phyloP scores from a whole-genome alignment of 1,140 invertebrate genomes.

The Phthorimaea operculella region DNA sequence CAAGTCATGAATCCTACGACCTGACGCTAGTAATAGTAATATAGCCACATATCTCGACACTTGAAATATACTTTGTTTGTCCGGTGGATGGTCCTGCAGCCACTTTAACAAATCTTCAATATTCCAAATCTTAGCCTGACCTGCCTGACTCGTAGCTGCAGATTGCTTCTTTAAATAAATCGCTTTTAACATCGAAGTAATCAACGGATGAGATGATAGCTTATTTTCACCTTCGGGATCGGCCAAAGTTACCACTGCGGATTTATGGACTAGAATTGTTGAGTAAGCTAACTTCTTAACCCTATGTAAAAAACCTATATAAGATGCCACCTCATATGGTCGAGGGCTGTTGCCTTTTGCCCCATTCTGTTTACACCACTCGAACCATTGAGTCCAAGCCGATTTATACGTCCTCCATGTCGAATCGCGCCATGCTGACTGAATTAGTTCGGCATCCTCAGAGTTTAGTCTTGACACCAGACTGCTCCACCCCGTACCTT shows the following conservation, averaged over 20 bases:
- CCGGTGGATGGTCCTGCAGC: background rate
- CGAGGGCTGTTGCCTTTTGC: too few species aligned
- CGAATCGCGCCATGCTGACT: conserved; percentile 13
- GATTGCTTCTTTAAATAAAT: background rate
- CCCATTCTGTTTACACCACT: conserved; percentile 7
- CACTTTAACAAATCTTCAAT: background rate
- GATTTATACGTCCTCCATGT: conserved; percentile 11
- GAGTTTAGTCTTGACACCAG: background rate
- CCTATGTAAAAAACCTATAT: too few species aligned
- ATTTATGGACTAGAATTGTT: too few species aligned
- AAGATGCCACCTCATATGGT: too few species aligned
- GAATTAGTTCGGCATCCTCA: conserved; percentile 2
- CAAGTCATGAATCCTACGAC: too few species aligned
- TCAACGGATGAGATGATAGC: too few species aligned
- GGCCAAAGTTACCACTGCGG: too few species aligned
- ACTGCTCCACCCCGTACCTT: conserved; percentile 11
- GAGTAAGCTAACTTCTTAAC: too few species aligned
- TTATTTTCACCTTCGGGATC: too few species aligned
- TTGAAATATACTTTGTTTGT: conserved; percentile 19
- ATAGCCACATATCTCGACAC: conserved; percentile 23
- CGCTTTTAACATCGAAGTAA: too few species aligned
- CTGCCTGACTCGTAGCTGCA: too few species aligned
- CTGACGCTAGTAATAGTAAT: conserved; percentile 24
- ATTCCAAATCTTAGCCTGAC: too few species aligned
- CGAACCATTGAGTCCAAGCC: conserved; percentile 12